These are phyloP conservation scores for Chrysochloris asiatica DNA, from an alignment of 2,113 vertebrate species.

Conservation along the genomic window DNA sequence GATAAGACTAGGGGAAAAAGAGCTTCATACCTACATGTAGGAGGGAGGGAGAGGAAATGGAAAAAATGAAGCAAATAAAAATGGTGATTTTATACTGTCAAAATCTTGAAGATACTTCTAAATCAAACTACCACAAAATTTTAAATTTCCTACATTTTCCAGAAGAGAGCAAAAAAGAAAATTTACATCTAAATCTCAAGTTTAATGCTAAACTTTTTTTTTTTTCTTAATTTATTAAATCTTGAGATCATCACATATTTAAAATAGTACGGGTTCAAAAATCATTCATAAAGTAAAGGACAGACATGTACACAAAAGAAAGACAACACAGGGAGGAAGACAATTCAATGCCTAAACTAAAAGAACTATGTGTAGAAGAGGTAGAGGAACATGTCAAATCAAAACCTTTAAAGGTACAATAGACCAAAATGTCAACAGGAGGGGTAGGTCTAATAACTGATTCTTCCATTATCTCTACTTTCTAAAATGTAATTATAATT, in stretches of 20 bases:
- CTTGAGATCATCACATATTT: conserved; percentile 28
- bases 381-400: background rate
- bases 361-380: background rate
- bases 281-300: background rate
- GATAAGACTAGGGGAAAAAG: conserved; percentile 92
- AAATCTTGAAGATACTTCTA: background rate
- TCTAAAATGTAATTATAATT: background rate
- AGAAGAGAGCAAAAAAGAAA: conserved; percentile 8
- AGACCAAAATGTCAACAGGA: background rate
- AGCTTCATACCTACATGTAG: conserved; percentile 90
- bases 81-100: background rate
- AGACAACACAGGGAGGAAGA: background rate
- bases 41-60: background rate
- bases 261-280: conserved; percentile 39
- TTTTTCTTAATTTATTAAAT: conserved; percentile 29
- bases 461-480: background rate
- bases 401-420: conserved; percentile 22
- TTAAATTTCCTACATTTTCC: conserved; percentile 23
- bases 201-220: background rate
- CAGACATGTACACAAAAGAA: background rate
- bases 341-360: background rate
- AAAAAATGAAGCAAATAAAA: background rate
- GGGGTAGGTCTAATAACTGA: background rate
- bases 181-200: conserved; percentile 14
- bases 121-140: background rate